These are phyloP conservation scores for Pollicipes pollicipes DNA, from an alignment of 1,140 invertebrate genomes.

Conservation along the genomic window DNA sequence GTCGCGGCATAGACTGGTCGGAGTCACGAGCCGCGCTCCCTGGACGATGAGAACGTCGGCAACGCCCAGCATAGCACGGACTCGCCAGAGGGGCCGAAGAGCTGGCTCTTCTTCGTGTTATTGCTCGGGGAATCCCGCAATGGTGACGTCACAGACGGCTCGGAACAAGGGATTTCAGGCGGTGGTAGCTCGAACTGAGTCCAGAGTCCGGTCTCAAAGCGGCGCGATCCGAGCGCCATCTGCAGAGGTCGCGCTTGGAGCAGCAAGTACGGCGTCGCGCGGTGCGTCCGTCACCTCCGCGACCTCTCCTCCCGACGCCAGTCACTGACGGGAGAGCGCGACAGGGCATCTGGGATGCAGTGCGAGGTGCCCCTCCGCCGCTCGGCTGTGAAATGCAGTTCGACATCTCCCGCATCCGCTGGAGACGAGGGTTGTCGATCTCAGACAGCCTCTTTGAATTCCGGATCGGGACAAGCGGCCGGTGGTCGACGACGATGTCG, in stretches of 20 bases:
- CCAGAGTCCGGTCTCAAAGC: neutral
- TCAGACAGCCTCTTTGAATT: constrained; percentile 12
- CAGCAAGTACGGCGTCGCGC: neutral
- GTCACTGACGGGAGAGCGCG: constrained; percentile 8
- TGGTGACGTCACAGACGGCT: constrained; percentile 1
- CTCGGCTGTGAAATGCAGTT: neutral
- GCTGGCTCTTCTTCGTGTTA: neutral
- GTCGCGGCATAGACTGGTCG: constrained; percentile 2
- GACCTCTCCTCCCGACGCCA: constrained; percentile 8
- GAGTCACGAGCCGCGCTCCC: constrained; percentile 4
- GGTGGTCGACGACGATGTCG: constrained; percentile 14
- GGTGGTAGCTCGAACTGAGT: neutral
- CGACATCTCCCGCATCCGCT: constrained; percentile 6
- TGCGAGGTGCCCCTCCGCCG: constrained; percentile 9
- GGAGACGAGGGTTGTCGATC: constrained; percentile 7
- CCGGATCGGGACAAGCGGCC: constrained; percentile 14
- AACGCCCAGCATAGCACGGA: neutral
- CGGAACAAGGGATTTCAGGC: neutral
- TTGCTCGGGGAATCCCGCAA: constrained; percentile 4
- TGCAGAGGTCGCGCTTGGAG: neutral
- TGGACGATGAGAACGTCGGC: constrained; percentile 9
- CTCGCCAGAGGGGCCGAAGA: constrained; percentile 3
- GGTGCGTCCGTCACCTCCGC: neutral
- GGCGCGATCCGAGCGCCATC: constrained; percentile 6
- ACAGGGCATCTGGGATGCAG: constrained; percentile 9